phyloP scores from a whole-genome alignment of 2,113 vertebrate genomes.

The Chaetodon trifascialis region DNA sequence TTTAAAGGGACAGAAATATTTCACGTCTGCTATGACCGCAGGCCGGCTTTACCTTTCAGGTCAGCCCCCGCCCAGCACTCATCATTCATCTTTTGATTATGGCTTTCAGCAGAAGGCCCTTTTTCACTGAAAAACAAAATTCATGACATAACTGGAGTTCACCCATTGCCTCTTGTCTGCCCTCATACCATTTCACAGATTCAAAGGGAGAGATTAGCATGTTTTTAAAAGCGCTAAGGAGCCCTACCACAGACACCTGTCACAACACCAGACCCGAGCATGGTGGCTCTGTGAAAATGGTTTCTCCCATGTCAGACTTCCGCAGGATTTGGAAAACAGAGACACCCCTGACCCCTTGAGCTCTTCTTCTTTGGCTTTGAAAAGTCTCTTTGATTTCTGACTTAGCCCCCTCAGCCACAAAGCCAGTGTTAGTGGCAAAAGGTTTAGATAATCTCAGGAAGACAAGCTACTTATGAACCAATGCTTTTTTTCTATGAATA shows the following conservation, averaged over 20 bases:
- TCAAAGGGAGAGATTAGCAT: conserved; percentile 17
- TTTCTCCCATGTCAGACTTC: not conserved
- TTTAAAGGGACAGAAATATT: conserved; percentile 77
- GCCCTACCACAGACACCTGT: conserved; percentile 31
- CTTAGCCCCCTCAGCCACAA: not conserved
- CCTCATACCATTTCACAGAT: not conserved
- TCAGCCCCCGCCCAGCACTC: conserved; percentile 22
- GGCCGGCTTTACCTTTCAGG: conserved; percentile 53
- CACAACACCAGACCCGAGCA: conserved; percentile 34
- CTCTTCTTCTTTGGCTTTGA: not conserved
- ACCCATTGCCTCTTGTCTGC: not conserved
- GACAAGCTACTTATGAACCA: conserved; percentile 23
- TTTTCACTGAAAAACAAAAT: not conserved
- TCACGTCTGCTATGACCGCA: conserved; percentile 73
- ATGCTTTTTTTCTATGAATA: conserved; percentile 21
- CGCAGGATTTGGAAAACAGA: not conserved
- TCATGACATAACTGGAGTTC: not conserved
- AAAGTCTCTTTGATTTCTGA: conserved; percentile 4
- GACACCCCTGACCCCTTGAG: conserved; percentile 1
- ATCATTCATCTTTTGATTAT: conserved; percentile 45
- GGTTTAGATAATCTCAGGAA: conserved; percentile 37
- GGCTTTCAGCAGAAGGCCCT: not conserved
- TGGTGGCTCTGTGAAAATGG: conserved; percentile 8
- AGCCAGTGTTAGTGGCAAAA: not conserved
- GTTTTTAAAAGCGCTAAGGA: conserved; percentile 22